Evolutionary conservation across 2,888 invertebrate genomes (phyloP).

Genomic region (Glaucopsyche alexis): DNA sequence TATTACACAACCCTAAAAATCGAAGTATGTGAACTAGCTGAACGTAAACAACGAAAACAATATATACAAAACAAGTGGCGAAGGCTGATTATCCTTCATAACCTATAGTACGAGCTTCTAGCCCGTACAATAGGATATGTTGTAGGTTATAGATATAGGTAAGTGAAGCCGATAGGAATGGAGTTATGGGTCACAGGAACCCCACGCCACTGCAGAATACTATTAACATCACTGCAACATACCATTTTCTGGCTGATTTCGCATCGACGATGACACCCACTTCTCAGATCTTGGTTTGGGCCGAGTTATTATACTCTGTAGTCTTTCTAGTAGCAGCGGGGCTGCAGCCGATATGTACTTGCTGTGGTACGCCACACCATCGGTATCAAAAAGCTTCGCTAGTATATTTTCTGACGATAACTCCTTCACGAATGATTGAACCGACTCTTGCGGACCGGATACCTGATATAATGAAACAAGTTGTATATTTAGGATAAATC

Average conservation of each 20-base stretch:
- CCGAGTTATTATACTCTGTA: neutral
- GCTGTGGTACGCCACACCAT: slow-evolving; percentile 17
- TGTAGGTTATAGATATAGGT: no score
- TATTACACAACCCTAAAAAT: no score
- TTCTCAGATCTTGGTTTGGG: slow-evolving; percentile 5
- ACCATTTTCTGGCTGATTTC: neutral
- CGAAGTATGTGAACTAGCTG: no score
- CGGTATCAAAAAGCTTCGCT: slow-evolving; percentile 5
- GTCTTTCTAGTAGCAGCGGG: neutral
- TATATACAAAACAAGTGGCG: no score
- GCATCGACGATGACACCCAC: slow-evolving; percentile 26
- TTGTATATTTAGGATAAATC: neutral
- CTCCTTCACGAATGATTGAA: slow-evolving; percentile 10
- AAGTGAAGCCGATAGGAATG: no score
- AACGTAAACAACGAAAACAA: no score
- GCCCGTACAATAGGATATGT: no score
- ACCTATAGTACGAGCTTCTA: no score
- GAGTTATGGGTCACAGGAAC: no score
- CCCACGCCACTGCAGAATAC: no score
- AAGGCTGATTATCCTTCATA: no score
- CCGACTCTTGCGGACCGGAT: slow-evolving; percentile 8
- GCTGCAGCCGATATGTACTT: slow-evolving; percentile 2
- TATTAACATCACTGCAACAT: neutral
- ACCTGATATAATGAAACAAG: neutral
- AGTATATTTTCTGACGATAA: slow-evolving; percentile 1